phyloP scores from a whole-genome alignment of 2,113 vertebrate species.

The Centropristis striata region DNA sequence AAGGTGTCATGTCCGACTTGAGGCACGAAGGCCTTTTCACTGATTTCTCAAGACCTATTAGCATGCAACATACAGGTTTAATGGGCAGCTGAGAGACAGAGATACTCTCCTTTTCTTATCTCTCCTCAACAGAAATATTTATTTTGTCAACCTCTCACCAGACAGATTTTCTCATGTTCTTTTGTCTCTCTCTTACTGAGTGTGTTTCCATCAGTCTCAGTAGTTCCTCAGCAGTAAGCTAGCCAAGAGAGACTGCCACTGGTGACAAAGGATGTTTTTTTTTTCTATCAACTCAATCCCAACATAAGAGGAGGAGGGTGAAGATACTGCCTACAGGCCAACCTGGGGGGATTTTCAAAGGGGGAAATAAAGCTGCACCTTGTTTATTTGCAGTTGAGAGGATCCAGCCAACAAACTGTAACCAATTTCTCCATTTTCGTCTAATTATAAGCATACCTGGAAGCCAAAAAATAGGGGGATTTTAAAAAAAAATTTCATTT shows the following conservation, averaged over 20 bases:
- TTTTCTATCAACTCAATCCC: conserved; percentile 5
- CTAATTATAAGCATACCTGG: not conserved
- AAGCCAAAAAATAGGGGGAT: not conserved
- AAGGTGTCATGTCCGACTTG: not conserved
- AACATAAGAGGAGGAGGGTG: not conserved
- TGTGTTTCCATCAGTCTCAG: conserved; percentile 25
- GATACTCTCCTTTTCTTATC: conserved; percentile 35
- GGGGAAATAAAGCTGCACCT: conserved; percentile 1
- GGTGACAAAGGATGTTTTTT: conserved; percentile 13
- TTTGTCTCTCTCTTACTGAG: conserved; percentile 24
- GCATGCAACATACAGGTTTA: conserved; percentile 5
- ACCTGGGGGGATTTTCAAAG: not conserved
- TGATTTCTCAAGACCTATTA: conserved; percentile 21
- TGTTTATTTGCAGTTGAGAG: conserved; percentile 25
- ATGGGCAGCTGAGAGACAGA: conserved; percentile 10
- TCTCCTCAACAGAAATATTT: conserved; percentile 19
- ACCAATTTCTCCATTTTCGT: conserved; percentile 8
- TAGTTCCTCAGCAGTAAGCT: conserved; percentile 2
- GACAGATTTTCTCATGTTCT: not conserved
- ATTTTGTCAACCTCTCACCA: conserved; percentile 18
- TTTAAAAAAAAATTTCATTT: not conserved
- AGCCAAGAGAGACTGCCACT: not conserved
- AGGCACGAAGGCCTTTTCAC: not conserved
- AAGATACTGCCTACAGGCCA: conserved; percentile 1
- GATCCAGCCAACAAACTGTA: conserved; percentile 22